phyloP scores from a whole-genome alignment of 2,797 vertebrate genomes.

The Thaleichthys pacificus region DNA sequence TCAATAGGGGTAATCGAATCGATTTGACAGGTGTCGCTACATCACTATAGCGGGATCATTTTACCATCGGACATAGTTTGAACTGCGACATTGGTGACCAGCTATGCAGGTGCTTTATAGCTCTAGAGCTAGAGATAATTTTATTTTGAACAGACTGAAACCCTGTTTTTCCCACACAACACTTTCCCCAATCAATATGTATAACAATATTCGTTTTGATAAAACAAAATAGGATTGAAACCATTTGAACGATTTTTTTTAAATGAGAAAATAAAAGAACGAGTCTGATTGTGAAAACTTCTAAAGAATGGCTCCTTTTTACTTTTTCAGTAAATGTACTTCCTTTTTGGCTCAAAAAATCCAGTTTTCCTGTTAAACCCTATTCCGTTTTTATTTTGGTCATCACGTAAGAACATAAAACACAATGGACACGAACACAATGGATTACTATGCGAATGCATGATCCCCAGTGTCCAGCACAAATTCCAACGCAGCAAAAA shows the following conservation, averaged over 20 bases:
- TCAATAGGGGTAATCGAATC: slow-evolving; percentile 25
- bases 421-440: slow-evolving; percentile 76
- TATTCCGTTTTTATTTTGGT: slow-evolving; percentile 67
- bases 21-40: slow-evolving; percentile 36
- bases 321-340: slow-evolving; percentile 59
- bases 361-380: slow-evolving; percentile 69
- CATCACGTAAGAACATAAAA: slow-evolving; percentile 70
- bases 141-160: not conserved
- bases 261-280: too few species aligned
- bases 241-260: too few species aligned
- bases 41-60: slow-evolving; percentile 22
- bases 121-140: not conserved
- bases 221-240: not conserved
- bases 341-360: slow-evolving; percentile 72
- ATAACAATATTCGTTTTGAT: not conserved
- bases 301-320: slow-evolving; percentile 26
- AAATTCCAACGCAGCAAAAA: slow-evolving; percentile 44
- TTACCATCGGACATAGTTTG: not conserved
- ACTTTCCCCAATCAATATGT: not conserved
- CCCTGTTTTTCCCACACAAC: not conserved
- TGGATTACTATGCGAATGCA: slow-evolving; percentile 60
- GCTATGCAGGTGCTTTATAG: slow-evolving; percentile 1
- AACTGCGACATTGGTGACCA: slow-evolving; percentile 2
- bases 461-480: slow-evolving; percentile 51
- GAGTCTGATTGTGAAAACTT: slow-evolving; percentile 15